Evolutionary conservation across 2,113 vertebrate species (phyloP), one percentile per base, ranked within the genome.

Genomic region (Glaucomys volans): DNA sequence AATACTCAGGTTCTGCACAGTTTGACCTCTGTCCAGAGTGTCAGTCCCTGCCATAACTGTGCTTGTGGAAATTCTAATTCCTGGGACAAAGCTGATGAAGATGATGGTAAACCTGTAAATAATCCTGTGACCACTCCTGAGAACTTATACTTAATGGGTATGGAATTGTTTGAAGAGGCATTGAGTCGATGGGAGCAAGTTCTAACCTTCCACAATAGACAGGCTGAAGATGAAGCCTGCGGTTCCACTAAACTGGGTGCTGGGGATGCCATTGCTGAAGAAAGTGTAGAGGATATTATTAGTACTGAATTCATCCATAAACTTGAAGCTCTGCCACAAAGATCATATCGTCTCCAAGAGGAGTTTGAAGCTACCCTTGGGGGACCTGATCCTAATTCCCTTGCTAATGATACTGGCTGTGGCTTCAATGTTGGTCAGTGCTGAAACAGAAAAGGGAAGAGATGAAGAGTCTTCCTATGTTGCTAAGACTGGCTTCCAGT

Each of bases 201-300:
- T n/a, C n/a, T n/a, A n/a, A n/a, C n/a, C n/a, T n/a, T n/a, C n/a
- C n/a, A n/a, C n/a, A n/a, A n/a, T n/a, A n/a, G n/a, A n/a, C n/a
- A n/a, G n/a, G n/a, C n/a, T n/a, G n/a, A n/a, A n/a, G n/a, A n/a
- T n/a, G n/a, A n/a, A n/a, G n/a, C n/a, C n/a, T n/a, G n/a, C n/a
- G n/a, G n/a, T n/a, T n/a, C n/a, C n/a, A n/a, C n/a, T n/a, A n/a
- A n/a, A n/a, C n/a, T n/a, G n/a, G n/a, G n/a, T n/a, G n/a, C n/a
- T n/a, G n/a, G n/a, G n/a, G n/a, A n/a, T n/a, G n/a, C n/a, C n/a
- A n/a, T n/a, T n/a, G n/a, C n/a, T n/a, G n/a, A n/a, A n/a, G n/a
- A n/a, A n/a, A n/a, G n/a, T n/a, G n/a, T n/a, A n/a, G 99, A 99
- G 99, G 99, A 99, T 87, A 99, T 99, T 77, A 99, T 99, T 96